These are phyloP conservation scores for Helostoma temminkii DNA, from an alignment of 2,797 vertebrate genomes.

Conservation along the genomic window DNA sequence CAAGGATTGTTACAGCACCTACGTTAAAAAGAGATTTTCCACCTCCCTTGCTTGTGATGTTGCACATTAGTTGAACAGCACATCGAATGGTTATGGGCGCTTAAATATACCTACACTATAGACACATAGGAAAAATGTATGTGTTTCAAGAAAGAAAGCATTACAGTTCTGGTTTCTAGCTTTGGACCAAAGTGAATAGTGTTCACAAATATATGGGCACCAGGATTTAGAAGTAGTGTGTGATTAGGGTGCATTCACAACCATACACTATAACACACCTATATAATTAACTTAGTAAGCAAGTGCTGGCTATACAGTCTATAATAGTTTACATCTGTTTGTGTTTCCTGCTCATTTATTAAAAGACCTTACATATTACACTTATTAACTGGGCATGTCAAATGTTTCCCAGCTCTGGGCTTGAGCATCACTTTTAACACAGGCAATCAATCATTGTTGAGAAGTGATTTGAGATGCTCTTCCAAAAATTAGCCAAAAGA, in stretches of 20 bases:
- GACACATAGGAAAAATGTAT: not conserved
- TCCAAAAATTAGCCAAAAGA: not conserved
- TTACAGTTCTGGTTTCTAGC: not conserved
- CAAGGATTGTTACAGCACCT: not conserved
- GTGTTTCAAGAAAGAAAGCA: not conserved
- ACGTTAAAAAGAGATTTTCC: constrained; percentile 16
- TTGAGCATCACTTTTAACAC: not conserved
- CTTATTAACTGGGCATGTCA: not conserved
- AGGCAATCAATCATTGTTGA: not conserved
- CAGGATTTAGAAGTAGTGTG: constrained; percentile 26
- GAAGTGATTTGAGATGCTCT: not conserved
- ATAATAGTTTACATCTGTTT: not conserved
- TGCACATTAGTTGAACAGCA: not conserved
- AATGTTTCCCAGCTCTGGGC: not conserved
- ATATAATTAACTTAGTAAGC: not conserved
- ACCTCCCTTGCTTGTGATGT: not conserved
- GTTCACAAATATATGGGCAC: constrained; percentile 16
- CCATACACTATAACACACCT: not conserved
- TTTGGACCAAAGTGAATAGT: not conserved
- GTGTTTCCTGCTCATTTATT: not conserved
- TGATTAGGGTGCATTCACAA: constrained; percentile 40
- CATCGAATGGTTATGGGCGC: not conserved
- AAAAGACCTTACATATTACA: not conserved
- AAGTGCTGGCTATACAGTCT: not conserved
- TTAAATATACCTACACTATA: not conserved